Base-by-base conservation (phyloP, 2,888 invertebrate species). In the Dermolepida albohirtum region DNA sequence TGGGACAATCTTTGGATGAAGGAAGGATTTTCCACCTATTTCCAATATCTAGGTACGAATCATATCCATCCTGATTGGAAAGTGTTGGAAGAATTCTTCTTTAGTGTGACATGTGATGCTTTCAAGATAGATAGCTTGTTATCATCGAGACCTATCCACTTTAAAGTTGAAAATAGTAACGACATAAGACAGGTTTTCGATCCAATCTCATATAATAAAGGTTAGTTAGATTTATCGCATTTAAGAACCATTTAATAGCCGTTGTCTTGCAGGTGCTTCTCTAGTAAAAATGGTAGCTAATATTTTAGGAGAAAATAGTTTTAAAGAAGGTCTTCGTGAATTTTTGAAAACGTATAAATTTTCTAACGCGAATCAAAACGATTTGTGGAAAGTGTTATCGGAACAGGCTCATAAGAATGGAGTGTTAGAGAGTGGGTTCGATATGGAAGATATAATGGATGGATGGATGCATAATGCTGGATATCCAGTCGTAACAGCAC, bases 1-100 rank as follows among this genome's bases (percentile, higher is more conserved):
- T 91, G 91, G 91, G 87, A 88, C 47, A 88, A 89, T 74, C 81
- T 89, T 6, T 92, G 91, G 91, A 82, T 92, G 17, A 91, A 91
- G 76, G 91, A 92, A 80, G 93, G 93, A 0, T 93, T 94, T 79
- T 91, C 94, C 1, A 87, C 87, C 0, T 89, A 88, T 74, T 83
- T 88, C 71, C 84, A 86, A 72, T 88, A 87, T 72, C 79, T 87
- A 0, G 87, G 87, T 0, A 86, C 87, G 1, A 79, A 87, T 70
- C 81, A 85, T 29, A 51, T 88, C 7, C 85, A 88, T 75, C 88
- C 89, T 0, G 82, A 84, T 5, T 90, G 89, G 87, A 85, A 86
- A 70, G 83, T 88, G 50, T 76, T 85, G 74, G 86, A 89, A 52
- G 87, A 86, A 67, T 88, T 89, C 73, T 81, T 85, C 0, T 79